Conservation (phyloP, 2,113 vertebrate genomes). For the Mormyrus lacerda region DNA sequence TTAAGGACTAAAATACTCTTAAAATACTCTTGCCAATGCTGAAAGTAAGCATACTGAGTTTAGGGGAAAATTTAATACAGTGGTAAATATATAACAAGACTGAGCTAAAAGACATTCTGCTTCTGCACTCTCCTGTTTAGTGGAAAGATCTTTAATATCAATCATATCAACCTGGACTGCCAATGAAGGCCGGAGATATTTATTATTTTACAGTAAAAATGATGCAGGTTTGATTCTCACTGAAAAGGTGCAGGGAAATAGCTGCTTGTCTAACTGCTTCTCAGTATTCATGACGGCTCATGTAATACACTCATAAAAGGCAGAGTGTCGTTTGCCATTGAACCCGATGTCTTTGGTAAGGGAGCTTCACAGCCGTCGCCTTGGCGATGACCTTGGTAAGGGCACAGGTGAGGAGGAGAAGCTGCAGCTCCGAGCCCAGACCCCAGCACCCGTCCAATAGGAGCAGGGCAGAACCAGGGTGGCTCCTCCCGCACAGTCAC, state of each 20-base stretch:
- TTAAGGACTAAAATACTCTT: background rate
- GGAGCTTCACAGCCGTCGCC: slow-evolving; percentile 13
- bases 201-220: background rate
- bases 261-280: background rate
- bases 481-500: background rate
- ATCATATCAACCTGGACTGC: background rate
- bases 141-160: background rate
- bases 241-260: background rate
- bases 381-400: slow-evolving; percentile 42
- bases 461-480: background rate
- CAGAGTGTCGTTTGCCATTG: background rate
- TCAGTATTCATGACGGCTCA: background rate
- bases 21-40: background rate
- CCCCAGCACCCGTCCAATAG: background rate
- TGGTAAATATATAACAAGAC: slow-evolving; percentile 1
- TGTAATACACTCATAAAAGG: background rate
- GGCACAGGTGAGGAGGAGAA: slow-evolving; percentile 34
- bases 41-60: background rate
- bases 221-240: background rate
- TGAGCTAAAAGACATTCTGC: background rate
- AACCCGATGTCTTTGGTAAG: slow-evolving; percentile 32
- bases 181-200: background rate
- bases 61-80: background rate
- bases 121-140: background rate
- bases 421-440: background rate